phyloP scores from a whole-genome alignment of 2,888 invertebrate genomes.

The Pasiphila rectangulata region DNA sequence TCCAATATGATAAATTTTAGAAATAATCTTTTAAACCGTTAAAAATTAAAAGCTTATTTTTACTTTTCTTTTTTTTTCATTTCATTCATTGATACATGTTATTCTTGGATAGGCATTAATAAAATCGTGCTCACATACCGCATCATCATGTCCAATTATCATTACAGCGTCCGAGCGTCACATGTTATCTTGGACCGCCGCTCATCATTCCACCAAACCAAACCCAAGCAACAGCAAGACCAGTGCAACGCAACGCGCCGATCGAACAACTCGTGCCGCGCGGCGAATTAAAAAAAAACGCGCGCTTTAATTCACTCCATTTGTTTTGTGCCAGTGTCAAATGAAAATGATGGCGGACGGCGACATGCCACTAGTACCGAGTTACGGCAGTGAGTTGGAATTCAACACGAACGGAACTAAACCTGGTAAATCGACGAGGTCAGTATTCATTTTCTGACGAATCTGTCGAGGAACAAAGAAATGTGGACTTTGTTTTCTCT shows the following conservation, averaged over 20 bases:
- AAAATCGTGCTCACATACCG: conserved; percentile 26
- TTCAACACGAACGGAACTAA: conserved; percentile 68
- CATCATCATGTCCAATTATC: conserved; percentile 68
- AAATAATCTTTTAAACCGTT: no score
- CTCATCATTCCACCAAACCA: conserved; percentile 53
- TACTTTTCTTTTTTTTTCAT: no score
- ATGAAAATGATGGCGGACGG: conserved; percentile 68
- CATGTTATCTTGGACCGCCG: conserved; percentile 63
- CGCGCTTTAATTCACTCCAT: conserved; percentile 20
- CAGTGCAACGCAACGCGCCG: conserved; percentile 58
- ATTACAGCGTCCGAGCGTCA: conserved; percentile 58
- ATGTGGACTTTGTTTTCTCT: conserved; percentile 14
- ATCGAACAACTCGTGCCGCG: conserved; percentile 34
- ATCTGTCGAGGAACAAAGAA: conserved; percentile 13
- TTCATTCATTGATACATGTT: no score
- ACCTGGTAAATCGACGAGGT: conserved; percentile 68
- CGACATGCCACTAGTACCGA: conserved; percentile 69
- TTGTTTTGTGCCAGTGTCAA: conserved; percentile 32
- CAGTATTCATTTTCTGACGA: conserved; percentile 40
- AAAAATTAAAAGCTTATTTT: no score
- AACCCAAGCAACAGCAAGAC: conserved; percentile 7
- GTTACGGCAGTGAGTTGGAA: conserved; percentile 71
- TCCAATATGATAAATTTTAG: no score
- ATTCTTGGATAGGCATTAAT: neutral
- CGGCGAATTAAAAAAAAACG: conserved; percentile 21